phyloP scores from a whole-genome alignment of 2,888 invertebrate species.

The Spicauda simplicius region DNA sequence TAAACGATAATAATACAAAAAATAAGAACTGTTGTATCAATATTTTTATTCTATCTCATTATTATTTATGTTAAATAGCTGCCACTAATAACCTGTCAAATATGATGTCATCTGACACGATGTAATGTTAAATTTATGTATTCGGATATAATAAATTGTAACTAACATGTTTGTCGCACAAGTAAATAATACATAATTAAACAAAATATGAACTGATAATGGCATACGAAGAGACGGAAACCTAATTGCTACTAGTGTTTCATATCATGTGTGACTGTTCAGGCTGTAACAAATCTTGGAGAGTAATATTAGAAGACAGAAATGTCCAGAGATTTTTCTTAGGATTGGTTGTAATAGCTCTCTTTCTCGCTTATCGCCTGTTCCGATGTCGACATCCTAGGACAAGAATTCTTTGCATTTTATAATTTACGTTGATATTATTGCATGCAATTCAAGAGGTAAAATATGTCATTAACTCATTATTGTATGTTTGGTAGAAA shows the following conservation, averaged over 20 bases:
- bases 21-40: not conserved
- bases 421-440: constrained; percentile 7
- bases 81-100: not conserved
- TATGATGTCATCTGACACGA: not conserved
- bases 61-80: not conserved
- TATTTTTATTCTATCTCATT: not conserved
- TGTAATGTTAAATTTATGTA: not conserved
- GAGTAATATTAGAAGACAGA: constrained; percentile 49
- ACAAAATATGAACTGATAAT: not conserved
- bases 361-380: constrained; percentile 54
- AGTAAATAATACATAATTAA: not conserved
- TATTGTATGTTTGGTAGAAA: no score
- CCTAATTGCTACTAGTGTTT: constrained; percentile 1
- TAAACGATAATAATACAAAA: no score
- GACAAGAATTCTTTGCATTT: constrained; percentile 43
- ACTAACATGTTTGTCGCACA: not conserved
- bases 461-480: no score
- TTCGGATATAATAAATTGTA: not conserved
- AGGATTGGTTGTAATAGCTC: constrained; percentile 48
- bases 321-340: constrained; percentile 50
- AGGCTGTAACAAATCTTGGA: constrained; percentile 51
- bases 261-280: constrained; percentile 56
- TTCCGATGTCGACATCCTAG: constrained; percentile 54
- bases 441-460: not conserved
- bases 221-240: not conserved